Evolutionary conservation across 2,797 vertebrate species (phyloP), one percentile per base, ranked within the genome.

Genomic region (Gastrophryne carolinensis): DNA sequence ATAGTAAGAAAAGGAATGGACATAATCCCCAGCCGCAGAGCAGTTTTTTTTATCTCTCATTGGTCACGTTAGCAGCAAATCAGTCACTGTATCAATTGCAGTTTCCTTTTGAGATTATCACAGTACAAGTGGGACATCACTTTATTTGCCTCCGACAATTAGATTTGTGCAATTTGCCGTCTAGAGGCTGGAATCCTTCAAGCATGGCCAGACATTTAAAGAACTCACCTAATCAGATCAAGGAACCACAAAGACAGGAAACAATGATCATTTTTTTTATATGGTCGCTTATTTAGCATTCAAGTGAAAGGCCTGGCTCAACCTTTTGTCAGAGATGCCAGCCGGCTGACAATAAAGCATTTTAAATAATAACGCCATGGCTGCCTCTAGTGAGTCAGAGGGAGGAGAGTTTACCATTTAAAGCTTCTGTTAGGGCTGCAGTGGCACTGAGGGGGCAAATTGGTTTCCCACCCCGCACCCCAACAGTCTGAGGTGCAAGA

Each of bases 171-270:
- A 30, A 21, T 26, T 49, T 21, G n/a, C 71, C 54, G 61, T 41
- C 44, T 63, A 2, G 11, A 26, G 39, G 23, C 34, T 73, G 60
- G 32, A 64, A 30, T 12, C 32, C 19, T 49, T 72, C 41, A 53
- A 53, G 4, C n/a, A 58, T 39, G 53, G 23, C 26, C 60, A 66
- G 49, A 27, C 58, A 53, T 69, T 37, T 26, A 71, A 58, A 64
- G 7, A 60, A 49, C 10, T 63, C 15, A 8, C 35, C n/a, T 77
- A 77, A 78, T 72, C 7, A 13, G n/a, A 78, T 66, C 61, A 78
- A 49, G 13, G 35, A 24, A 29, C 66, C 37, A 37, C 58, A 57
- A 37, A 24, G 11, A 49, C 35, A 26, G 26, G 35, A 27, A 34
- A 1, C 26, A 6, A 32, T 30, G 4, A 15, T 58, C 7, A 58